phyloP scores from a whole-genome alignment of 1,140 invertebrate genomes.

The Zaprionus davidi region DNA sequence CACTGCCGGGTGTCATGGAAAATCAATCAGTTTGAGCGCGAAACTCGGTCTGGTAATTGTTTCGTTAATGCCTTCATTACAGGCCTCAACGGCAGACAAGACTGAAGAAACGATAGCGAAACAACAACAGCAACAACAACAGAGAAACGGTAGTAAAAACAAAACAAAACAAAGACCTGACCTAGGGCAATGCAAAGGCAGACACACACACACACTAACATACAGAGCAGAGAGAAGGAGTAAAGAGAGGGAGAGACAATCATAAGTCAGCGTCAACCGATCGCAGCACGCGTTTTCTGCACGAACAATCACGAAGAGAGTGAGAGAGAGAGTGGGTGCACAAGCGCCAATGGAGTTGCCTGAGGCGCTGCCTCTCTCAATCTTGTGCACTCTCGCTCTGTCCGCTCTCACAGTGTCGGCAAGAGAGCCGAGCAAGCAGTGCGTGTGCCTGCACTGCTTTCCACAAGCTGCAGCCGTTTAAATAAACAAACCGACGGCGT shows the following conservation, averaged over 20 bases:
- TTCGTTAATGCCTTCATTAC: conserved; percentile 77
- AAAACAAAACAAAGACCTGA: conserved; percentile 66
- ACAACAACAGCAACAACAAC: conserved; percentile 29
- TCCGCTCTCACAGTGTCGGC: neutral
- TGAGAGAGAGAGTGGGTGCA: neutral
- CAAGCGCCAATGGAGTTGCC: conserved; percentile 7
- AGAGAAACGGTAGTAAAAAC: conserved; percentile 51
- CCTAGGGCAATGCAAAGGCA: conserved; percentile 68
- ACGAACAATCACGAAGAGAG: conserved; percentile 21
- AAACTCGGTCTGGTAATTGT: conserved; percentile 60
- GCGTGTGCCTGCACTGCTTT: conserved; percentile 36
- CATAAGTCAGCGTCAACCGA: conserved; percentile 27
- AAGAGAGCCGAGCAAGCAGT: conserved; percentile 53
- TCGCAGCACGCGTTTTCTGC: conserved; percentile 61
- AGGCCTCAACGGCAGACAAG: conserved; percentile 41
- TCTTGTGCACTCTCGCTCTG: neutral
- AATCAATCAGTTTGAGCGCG: conserved; percentile 66
- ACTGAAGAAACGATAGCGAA: conserved; percentile 8
- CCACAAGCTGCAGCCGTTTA: conserved; percentile 50
- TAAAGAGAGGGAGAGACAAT: neutral
- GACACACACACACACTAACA: conserved; percentile 16
- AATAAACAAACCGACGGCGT: conserved; percentile 71
- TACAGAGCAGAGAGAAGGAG: neutral
- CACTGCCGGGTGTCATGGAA: conserved; percentile 11
- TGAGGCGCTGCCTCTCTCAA: neutral